A percentile compares a stretch with the other conserved stretches of the same genome.
Conservation (phyloP, 2,797 vertebrate genomes). For the Anabacerthia variegaticeps region DNA sequence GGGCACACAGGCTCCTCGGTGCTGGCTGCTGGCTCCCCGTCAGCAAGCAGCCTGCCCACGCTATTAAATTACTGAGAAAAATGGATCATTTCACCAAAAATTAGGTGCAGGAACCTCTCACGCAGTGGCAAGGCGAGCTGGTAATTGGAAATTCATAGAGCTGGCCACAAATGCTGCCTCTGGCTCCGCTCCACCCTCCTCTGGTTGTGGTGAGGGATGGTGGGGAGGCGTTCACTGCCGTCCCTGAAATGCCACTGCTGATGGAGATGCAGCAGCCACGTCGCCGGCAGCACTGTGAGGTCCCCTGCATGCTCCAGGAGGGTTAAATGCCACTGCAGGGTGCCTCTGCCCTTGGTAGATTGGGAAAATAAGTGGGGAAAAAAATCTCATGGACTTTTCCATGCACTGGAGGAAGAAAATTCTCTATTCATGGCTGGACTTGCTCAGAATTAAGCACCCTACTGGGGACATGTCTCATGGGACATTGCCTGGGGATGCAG, state of each 20-base stretch:
- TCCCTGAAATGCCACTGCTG: not conserved
- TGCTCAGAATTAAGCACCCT: not conserved
- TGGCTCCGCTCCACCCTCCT: not conserved
- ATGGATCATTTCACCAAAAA: slow-evolving; percentile 55
- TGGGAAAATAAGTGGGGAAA: not conserved
- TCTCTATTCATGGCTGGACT: not conserved
- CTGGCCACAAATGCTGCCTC: not conserved
- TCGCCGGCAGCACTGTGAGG: not conserved
- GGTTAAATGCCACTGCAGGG: not conserved
- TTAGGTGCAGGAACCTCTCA: slow-evolving; percentile 39
- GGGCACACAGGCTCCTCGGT: slow-evolving; percentile 55
- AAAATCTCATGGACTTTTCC: not conserved
- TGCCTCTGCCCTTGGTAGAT: not conserved
- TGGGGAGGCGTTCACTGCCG: not conserved
- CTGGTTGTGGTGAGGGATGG: not conserved
- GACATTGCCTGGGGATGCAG: not conserved
- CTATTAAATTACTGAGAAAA: slow-evolving; percentile 66
- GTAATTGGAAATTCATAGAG: slow-evolving; percentile 53
- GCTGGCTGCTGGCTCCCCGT: slow-evolving; percentile 20
- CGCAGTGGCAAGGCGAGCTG: not conserved
- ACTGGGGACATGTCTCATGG: rapidly evolving
- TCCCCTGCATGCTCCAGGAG: not conserved
- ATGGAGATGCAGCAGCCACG: not conserved
- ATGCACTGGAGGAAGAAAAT: not conserved
- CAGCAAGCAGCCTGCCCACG: slow-evolving; percentile 48